A percentile compares a stretch with the other conserved stretches of the same genome.
Evolutionary conservation across 2,888 invertebrate species (phyloP).

Genomic region (Eupithecia pulchellata): DNA sequence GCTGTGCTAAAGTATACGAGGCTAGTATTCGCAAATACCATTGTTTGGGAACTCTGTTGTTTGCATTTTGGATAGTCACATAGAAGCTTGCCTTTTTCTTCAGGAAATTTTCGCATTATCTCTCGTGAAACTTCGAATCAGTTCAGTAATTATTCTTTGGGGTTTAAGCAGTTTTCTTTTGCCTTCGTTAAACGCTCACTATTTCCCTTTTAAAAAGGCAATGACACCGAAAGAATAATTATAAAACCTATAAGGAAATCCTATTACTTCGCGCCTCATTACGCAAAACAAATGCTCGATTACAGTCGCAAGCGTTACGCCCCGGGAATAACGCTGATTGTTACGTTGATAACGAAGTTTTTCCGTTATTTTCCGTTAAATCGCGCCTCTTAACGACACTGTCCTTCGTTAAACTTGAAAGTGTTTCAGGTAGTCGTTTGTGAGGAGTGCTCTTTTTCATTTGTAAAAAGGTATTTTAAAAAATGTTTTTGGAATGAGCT

Average conservation of each 20-base stretch:
- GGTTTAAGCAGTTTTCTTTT: background rate
- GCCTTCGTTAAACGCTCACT: background rate
- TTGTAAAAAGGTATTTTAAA: slow-evolving; percentile 66
- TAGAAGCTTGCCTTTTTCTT: background rate
- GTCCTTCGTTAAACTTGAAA: slow-evolving; percentile 72
- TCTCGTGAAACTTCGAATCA: background rate
- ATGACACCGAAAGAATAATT: slow-evolving; percentile 28
- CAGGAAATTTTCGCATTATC: background rate
- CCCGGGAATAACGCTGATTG: slow-evolving; percentile 62
- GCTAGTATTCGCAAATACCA: slow-evolving; percentile 25
- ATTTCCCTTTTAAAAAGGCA: slow-evolving; percentile 11
- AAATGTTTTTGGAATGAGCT: slow-evolving; percentile 57
- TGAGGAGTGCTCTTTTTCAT: slow-evolving; percentile 74
- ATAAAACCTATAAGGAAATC: slow-evolving; percentile 41
- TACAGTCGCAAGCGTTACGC: slow-evolving; percentile 34
- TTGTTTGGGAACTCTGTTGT: slow-evolving; percentile 9
- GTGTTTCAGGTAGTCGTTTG: slow-evolving; percentile 80
- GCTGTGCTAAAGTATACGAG: slow-evolving; percentile 15
- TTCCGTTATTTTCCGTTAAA: slow-evolving; percentile 68
- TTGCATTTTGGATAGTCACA: background rate
- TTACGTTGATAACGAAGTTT: slow-evolving; percentile 77
- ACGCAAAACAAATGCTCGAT: slow-evolving; percentile 44
- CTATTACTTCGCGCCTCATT: slow-evolving; percentile 46
- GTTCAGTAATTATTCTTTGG: background rate
- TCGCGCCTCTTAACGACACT: slow-evolving; percentile 75